These are phyloP conservation scores for Miniopterus natalensis DNA, from an alignment of 2,113 vertebrate genomes.

Conservation along the genomic window DNA sequence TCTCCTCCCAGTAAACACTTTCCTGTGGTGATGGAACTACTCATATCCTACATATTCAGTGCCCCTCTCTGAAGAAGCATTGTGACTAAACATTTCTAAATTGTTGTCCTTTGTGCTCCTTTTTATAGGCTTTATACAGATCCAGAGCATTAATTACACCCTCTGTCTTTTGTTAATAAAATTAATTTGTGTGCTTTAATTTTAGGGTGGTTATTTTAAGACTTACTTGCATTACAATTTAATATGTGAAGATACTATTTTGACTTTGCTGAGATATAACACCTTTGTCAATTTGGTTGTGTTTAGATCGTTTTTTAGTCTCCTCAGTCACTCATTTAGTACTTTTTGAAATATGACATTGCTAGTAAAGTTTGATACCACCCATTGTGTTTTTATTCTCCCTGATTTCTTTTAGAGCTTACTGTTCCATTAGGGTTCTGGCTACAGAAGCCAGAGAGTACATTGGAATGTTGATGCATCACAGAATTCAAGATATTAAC, in stretches of 20 bases:
- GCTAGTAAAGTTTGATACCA: background rate
- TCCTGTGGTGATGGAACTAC: background rate
- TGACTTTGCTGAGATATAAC: constrained; percentile 39
- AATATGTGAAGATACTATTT: constrained; percentile 23
- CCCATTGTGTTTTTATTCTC: constrained; percentile 31
- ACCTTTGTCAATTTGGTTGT: constrained; percentile 15
- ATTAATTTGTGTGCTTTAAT: constrained; percentile 52
- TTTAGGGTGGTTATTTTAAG: constrained; percentile 52
- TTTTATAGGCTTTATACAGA: constrained; percentile 38
- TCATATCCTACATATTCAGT: background rate
- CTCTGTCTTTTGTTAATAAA: constrained; percentile 33
- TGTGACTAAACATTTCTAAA: constrained; percentile 55
- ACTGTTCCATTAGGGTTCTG: constrained; percentile 47
- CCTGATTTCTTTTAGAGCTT: constrained; percentile 43
- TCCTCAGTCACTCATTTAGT: constrained; percentile 14
- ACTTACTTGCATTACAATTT: background rate
- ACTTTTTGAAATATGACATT: constrained; percentile 34
- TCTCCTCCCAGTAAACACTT: background rate
- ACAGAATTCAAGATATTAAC: constrained; percentile 48
- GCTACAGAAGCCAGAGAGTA: constrained; percentile 46
- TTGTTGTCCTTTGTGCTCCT: background rate
- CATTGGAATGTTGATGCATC: constrained; percentile 35
- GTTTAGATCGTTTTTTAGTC: constrained; percentile 40
- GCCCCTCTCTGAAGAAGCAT: constrained; percentile 13
- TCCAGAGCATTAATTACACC: background rate